Evolutionary conservation across 2,888 invertebrate genomes (phyloP).

Genomic region (Anagyrus pseudococci): DNA sequence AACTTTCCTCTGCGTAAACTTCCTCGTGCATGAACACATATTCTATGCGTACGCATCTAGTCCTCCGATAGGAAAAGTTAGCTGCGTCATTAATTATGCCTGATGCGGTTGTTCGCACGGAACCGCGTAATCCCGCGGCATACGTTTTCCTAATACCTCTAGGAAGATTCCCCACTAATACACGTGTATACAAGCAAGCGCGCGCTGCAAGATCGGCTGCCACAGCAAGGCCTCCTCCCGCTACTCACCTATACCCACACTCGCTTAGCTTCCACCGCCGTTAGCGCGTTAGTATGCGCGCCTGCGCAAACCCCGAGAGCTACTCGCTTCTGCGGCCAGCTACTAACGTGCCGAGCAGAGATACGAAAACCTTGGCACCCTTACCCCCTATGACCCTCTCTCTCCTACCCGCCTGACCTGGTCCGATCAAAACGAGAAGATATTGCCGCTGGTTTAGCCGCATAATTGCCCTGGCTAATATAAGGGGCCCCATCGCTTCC

Average conservation of each 20-base stretch:
- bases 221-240: background rate
- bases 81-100: constrained; percentile 41
- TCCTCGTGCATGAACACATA: constrained; percentile 7
- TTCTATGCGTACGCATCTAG: constrained; percentile 42
- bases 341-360: too few relatives aligned
- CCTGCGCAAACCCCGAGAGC: too few relatives aligned
- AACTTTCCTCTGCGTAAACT: constrained; percentile 47
- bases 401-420: background rate
- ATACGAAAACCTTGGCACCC: too few relatives aligned
- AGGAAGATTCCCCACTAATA: constrained; percentile 30
- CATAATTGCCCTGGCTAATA: constrained; percentile 27
- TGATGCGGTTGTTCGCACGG: constrained; percentile 40
- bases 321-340: too few relatives aligned
- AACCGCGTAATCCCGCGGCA: constrained; percentile 40
- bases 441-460: constrained; percentile 28
- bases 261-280: too few relatives aligned
- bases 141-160: constrained; percentile 39
- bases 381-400: too few relatives aligned
- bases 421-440: constrained; percentile 34
- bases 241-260: too few relatives aligned
- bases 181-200: constrained; percentile 27
- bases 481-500: background rate
- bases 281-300: too few relatives aligned
- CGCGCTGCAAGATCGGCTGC: background rate
- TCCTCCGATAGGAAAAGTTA: constrained; percentile 43